Evolutionary conservation across 2,113 vertebrate species (phyloP).

Genomic region (Platysteira castanea): DNA sequence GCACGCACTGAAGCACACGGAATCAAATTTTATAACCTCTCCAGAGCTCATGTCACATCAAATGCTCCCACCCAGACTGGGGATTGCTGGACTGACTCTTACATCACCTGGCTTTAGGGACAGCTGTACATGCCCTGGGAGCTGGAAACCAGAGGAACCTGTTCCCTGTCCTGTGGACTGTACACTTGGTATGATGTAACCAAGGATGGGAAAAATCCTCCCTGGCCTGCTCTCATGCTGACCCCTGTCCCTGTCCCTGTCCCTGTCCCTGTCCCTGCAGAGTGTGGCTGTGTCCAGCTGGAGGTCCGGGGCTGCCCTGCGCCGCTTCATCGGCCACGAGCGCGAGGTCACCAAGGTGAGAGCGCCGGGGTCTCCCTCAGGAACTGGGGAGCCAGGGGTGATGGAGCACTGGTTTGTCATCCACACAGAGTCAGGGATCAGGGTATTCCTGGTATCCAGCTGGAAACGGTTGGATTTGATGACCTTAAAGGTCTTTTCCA

Average conservation of each 20-base stretch:
- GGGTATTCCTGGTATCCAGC: not conserved
- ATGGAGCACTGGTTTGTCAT: fast-evolving
- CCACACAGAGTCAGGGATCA: not conserved
- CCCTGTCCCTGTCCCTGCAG: constrained; percentile 59
- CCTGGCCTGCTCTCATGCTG: not conserved
- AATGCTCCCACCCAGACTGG: not conserved
- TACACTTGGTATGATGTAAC: fast-evolving
- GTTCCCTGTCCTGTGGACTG: not conserved
- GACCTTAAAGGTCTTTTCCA: not conserved
- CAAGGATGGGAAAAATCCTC: fast-evolving
- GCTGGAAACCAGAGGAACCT: not conserved
- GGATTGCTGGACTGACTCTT: not conserved
- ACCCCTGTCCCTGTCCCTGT: not conserved
- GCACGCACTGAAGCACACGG: not conserved
- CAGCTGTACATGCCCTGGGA: not conserved
- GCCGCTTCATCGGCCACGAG: constrained; percentile 83
- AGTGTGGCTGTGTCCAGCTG: constrained; percentile 88
- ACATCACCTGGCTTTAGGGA: not conserved
- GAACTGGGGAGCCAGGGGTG: not conserved
- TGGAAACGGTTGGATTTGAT: fast-evolving
- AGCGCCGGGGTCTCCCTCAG: not conserved
- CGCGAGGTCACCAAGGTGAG: constrained; percentile 93
- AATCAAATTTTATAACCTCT: not conserved
- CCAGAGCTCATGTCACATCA: not conserved
- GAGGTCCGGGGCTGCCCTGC: constrained; percentile 82